Base-by-base conservation (phyloP, 1,140 invertebrate genomes). In the Helicoverpa armigera region DNA sequence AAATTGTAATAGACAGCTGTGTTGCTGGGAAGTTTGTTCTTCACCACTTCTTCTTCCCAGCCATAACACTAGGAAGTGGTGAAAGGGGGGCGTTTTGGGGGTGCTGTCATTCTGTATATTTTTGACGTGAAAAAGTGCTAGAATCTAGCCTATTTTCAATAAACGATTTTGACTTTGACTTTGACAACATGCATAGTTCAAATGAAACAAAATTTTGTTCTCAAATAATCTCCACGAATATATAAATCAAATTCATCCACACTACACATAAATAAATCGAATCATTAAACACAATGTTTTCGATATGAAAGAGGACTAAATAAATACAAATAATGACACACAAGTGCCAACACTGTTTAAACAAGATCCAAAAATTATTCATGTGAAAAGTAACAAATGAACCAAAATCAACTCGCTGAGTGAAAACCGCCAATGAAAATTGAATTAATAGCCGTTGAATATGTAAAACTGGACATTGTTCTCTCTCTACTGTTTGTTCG, bases 371-470 rank as follows among this genome's bases (percentile, higher is more conserved):
- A 85, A 73, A 83, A 84, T 89, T 85, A 87, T 89, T 88, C 87
- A 84, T 79, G 84, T 88, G 85, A 88, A 92, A 91, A 88, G 85
- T 89, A 86, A 89, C 90, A 94, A 94, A 91, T 91, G 88, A 91
- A 92, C 88, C 89, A 88, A 91, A 91, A 91, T 90, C 87, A 88
- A 90, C 87, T 83, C 84, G 85, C 60, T 81, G 83, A 88, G 82
- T 89, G 87, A 86, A 88, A 90, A 87, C 87, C 86, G 86, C 89
- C 86, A 85, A 86, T 87, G 86, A 84, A 87, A 90, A 92, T 91
- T 90, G 88, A 91, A 92, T 94, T 92, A 91, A 93, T 90, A 87
- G 82, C 80, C 85, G 85, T 88, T 92, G 92, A 94, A 94, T 94
- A 92, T 92, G 85, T 89, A 92, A 87, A 90, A 88, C 85, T 84